A percentile compares a stretch with the other conserved stretches of the same genome.
Conservation (phyloP, 2,113 vertebrate species). For the Mola mola region DNA sequence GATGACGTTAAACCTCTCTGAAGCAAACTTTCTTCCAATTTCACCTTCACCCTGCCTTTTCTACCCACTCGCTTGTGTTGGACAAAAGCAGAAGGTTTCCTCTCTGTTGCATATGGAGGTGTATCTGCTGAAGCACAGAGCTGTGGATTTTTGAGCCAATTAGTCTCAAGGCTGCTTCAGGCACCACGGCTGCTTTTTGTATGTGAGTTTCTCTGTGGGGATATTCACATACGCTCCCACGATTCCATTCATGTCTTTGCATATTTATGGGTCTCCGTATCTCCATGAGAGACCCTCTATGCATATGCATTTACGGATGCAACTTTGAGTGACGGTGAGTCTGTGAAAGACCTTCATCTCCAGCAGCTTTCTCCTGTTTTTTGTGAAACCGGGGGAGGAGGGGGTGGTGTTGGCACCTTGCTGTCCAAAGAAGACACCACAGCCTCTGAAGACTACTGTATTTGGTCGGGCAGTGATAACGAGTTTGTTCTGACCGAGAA, state of each 20-base stretch:
- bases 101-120: too few relatives aligned
- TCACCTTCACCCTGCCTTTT: too few relatives aligned
- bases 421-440: neutral
- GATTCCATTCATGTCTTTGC: slow-evolving; percentile 2
- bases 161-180: too few relatives aligned
- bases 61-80: too few relatives aligned
- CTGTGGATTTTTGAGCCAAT: slow-evolving; percentile 34
- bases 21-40: too few relatives aligned
- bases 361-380: slow-evolving; percentile 17
- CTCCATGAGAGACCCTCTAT: slow-evolving; percentile 6
- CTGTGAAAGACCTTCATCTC: slow-evolving; percentile 40
- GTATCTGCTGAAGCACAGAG: slow-evolving; percentile 12
- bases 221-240: neutral
- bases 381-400: neutral
- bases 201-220: neutral
- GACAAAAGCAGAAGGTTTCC: slow-evolving; percentile 5
- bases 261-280: slow-evolving; percentile 11
- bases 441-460: slow-evolving; percentile 9
- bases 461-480: slow-evolving; percentile 34
- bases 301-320: neutral
- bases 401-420: neutral
- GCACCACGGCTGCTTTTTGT: neutral
- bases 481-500: slow-evolving; percentile 10
- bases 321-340: neutral
- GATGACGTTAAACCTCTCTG: too few relatives aligned